phyloP scores from a whole-genome alignment of 2,888 invertebrate species.

The Unio delphinus region DNA sequence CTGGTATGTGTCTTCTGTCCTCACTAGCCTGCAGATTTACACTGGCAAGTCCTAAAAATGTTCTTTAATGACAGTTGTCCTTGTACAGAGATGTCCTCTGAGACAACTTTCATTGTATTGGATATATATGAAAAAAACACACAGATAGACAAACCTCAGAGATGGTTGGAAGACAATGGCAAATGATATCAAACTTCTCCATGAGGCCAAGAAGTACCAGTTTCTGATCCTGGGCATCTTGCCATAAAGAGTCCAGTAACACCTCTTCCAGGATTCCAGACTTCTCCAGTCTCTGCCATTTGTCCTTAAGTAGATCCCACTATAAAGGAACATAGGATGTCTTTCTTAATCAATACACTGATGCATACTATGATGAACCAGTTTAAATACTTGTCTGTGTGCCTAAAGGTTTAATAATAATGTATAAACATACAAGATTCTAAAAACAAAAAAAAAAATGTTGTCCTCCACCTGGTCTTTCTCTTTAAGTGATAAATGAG shows the following conservation, averaged over 20 bases:
- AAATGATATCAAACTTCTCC: constrained; percentile 68
- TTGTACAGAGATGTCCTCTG: no score
- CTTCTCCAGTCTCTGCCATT: constrained; percentile 58
- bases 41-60: no score
- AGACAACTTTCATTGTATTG: no score
- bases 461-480: no score
- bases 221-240: constrained; percentile 59
- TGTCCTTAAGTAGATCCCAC: constrained; percentile 59
- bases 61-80: no score
- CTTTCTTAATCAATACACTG: background rate
- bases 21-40: no score
- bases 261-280: constrained; percentile 64
- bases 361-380: background rate
- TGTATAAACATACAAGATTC: no score
- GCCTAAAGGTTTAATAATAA: no score
- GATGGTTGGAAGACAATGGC: constrained; percentile 45
- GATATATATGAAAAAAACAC: background rate
- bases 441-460: no score
- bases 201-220: constrained; percentile 62
- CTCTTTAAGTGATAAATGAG: no score
- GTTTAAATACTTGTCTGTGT: no score
- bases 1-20: no score
- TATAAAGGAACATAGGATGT: constrained; percentile 14
- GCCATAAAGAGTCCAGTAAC: constrained; percentile 64
- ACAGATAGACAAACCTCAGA: constrained; percentile 19